These are phyloP conservation scores for Hermodice carunculata DNA, from an alignment of 2,888 invertebrate genomes.

Conservation along the genomic window DNA sequence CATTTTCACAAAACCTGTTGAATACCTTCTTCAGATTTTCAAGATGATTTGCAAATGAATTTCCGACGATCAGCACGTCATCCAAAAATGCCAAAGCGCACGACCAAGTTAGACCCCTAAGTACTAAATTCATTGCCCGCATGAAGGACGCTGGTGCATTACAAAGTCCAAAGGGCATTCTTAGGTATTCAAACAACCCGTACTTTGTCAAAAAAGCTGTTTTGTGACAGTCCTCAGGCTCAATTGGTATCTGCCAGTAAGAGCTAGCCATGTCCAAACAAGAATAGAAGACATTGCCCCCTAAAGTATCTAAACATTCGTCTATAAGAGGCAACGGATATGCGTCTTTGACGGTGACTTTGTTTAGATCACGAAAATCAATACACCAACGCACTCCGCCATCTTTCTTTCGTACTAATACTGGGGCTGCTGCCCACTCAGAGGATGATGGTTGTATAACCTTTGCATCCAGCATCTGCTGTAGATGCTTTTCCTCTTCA, in stretches of 20 bases:
- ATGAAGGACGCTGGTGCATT: background rate
- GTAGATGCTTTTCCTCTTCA: too few relatives aligned
- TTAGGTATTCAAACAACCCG: background rate
- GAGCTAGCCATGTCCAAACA: background rate
- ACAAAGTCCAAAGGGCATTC: slow-evolving; percentile 7
- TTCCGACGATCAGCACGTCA: background rate
- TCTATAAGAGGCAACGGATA: background rate
- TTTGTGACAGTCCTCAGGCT: background rate
- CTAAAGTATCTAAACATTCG: background rate
- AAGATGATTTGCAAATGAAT: background rate
- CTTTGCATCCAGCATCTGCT: too few relatives aligned
- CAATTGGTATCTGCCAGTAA: background rate
- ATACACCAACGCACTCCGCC: background rate
- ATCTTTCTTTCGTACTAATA: background rate
- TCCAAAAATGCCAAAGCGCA: slow-evolving; percentile 1
- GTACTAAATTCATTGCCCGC: background rate
- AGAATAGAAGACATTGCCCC: background rate
- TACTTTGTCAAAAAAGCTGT: slow-evolving; percentile 5
- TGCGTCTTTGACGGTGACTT: background rate
- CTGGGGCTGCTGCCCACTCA: too few relatives aligned
- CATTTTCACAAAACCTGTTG: background rate
- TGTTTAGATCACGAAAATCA: slow-evolving; percentile 8
- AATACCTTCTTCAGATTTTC: background rate
- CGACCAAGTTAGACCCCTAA: background rate
- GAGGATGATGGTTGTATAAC: too few relatives aligned